These are phyloP conservation scores for Microtus pennsylvanicus DNA, from an alignment of 2,113 vertebrate genomes.

Conservation along the genomic window DNA sequence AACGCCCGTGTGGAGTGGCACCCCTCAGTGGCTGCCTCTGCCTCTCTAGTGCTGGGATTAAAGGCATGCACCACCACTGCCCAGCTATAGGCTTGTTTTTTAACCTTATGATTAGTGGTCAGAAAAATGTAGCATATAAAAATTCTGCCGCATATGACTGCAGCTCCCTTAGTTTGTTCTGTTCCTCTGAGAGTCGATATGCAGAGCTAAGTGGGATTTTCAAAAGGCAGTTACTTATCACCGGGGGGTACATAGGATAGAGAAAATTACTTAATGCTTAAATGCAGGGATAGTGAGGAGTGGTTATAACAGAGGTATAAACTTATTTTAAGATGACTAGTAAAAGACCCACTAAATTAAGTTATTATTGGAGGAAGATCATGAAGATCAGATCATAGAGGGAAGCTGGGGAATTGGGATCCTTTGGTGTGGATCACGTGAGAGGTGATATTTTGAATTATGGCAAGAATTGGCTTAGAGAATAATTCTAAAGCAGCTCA, in stretches of 20 bases:
- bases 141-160: neutral
- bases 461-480: neutral
- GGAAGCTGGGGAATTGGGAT: neutral
- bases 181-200: neutral
- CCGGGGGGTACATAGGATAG: neutral
- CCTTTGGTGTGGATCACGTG: neutral
- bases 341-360: neutral
- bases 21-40: neutral
- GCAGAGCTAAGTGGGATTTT: neutral
- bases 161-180: neutral
- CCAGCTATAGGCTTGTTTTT: neutral
- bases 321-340: neutral
- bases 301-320: neutral
- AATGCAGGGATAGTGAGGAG: neutral
- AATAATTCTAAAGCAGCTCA: neutral
- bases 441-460: neutral
- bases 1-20: neutral
- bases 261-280: neutral
- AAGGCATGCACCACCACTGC: neutral
- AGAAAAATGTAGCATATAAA: constrained; percentile 11
- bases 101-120: neutral
- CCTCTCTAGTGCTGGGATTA: neutral
- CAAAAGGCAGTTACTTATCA: neutral
- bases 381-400: neutral
- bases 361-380: neutral